A percentile compares a stretch with the other conserved stretches of the same genome.
These are phyloP conservation scores for Beaufortia kweichowensis DNA, from an alignment of 2,113 vertebrate species.

Conservation along the genomic window DNA sequence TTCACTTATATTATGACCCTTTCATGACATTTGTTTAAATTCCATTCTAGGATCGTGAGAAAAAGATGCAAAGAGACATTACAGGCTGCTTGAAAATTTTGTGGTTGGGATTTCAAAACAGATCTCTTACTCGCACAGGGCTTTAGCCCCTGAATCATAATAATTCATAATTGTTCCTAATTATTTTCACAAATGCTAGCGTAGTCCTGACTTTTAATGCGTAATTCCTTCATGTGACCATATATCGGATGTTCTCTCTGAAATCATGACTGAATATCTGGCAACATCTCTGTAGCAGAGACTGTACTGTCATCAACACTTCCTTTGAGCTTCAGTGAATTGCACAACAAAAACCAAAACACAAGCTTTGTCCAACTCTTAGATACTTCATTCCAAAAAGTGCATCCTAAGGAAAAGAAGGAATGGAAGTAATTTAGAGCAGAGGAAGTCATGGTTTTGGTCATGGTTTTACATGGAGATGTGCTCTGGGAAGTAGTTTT, in stretches of 20 bases:
- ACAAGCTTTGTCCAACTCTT: slow-evolving; percentile 2
- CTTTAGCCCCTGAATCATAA: background rate
- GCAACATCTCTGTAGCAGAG: slow-evolving; percentile 21
- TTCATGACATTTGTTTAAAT: slow-evolving; percentile 6
- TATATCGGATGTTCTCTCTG: slow-evolving; percentile 5
- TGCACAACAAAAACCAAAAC: slow-evolving; percentile 49
- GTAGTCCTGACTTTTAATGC: slow-evolving; percentile 3
- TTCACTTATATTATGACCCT: slow-evolving; percentile 9
- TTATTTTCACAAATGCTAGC: background rate
- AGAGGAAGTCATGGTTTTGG: slow-evolving; percentile 42
- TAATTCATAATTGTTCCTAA: background rate
- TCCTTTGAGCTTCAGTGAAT: slow-evolving; percentile 37
- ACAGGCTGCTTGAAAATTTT: background rate
- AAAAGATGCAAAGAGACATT: slow-evolving; percentile 9
- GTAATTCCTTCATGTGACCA: background rate
- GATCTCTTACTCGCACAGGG: background rate
- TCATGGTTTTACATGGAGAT: slow-evolving; percentile 31
- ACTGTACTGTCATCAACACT: slow-evolving; percentile 29
- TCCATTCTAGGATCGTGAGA: background rate
- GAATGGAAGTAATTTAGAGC: slow-evolving; percentile 46
- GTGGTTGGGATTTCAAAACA: background rate
- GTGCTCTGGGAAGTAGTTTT: slow-evolving; percentile 19
- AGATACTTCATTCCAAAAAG: slow-evolving; percentile 38
- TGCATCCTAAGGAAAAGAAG: slow-evolving; percentile 32
- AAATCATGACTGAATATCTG: slow-evolving; percentile 10